Evolutionary conservation across 2,888 invertebrate species (phyloP), one percentile per base, ranked within the genome.

Genomic region (Epirrita christyi): DNA sequence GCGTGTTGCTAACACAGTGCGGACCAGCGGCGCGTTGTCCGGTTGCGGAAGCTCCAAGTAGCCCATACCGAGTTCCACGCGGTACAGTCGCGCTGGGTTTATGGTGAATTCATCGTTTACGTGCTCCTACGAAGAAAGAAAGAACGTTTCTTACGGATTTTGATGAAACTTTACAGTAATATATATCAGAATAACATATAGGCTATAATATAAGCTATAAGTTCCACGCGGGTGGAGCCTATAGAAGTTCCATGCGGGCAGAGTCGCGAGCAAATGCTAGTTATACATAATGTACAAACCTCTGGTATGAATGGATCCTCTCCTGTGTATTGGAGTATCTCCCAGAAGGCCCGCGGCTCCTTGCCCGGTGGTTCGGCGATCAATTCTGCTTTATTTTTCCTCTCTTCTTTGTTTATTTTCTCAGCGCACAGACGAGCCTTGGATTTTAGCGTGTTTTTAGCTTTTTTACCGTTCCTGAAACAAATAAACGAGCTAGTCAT

Each of bases 401-500:
- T 93, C 85, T 99, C 99, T 78, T 98, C 98, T 87, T 99, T 99
- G 85, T 99, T 99, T 56, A 99, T 97, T 86, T 99, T 99, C 84
- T 99, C 99, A 2, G 99, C 97, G 93, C 99, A 95, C 10, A 99
- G 91, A 51, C 98, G 93, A 0, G 96, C 95, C 80, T 97, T 98
- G 0, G 97, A 98, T 79, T 97, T 97, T 0, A 98, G 87, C 0
- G 97, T 98, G 75, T 97, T 98, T 80, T 97, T 97, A 0, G 97
- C 95, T 75, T 94, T 95, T 68, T 95, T 95, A 28, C 98, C 98
- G 74, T 87, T 87, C 92, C 92, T 92, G 29, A 13, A n/a, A n/a
- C n/a, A n/a, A n/a, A n/a, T n/a, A n/a, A n/a, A n/a, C n/a, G n/a
- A n/a, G n/a, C n/a, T n/a, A n/a, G n/a, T n/a, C n/a, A n/a, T n/a